These are phyloP conservation scores for Chromoteleia sp. DNA, from an alignment of 2,888 invertebrate species.

Conservation along the genomic window DNA sequence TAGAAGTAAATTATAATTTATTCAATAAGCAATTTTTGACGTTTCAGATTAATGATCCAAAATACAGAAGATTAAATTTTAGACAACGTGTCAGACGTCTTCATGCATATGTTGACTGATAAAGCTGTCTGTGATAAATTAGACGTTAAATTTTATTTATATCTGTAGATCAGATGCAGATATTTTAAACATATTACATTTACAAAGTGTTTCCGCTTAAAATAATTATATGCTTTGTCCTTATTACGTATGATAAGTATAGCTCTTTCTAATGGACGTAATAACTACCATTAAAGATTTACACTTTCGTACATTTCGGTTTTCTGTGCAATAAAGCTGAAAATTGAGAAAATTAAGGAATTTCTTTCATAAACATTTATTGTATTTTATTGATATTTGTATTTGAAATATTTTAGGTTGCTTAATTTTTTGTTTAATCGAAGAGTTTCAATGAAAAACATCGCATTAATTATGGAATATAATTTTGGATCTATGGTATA, in stretches of 20 bases:
- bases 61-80: slow-evolving; percentile 27
- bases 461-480: too few species aligned
- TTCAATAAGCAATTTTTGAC: slow-evolving; percentile 15
- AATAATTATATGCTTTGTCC: slow-evolving; percentile 37
- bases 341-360: too few species aligned
- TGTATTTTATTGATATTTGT: too few species aligned
- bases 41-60: slow-evolving; percentile 30
- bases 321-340: neutral
- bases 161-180: slow-evolving; percentile 17
- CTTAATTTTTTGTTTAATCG: too few species aligned
- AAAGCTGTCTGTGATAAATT: slow-evolving; percentile 44
- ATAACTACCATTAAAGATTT: slow-evolving; percentile 18
- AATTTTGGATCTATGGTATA: too few species aligned
- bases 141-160: slow-evolving; percentile 23
- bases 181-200: slow-evolving; percentile 24
- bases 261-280: slow-evolving; percentile 22
- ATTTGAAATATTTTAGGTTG: too few species aligned
- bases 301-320: slow-evolving; percentile 9
- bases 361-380: too few species aligned
- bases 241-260: slow-evolving; percentile 38
- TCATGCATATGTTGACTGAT: slow-evolving; percentile 26
- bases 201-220: slow-evolving; percentile 43
- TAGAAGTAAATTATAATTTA: slow-evolving; percentile 24
- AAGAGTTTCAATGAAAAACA: too few species aligned
- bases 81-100: slow-evolving; percentile 27